A percentile compares a stretch with the other conserved stretches of the same genome.
phyloP scores from a whole-genome alignment of 2,113 vertebrate genomes.

The Bubo blakistoni region DNA sequence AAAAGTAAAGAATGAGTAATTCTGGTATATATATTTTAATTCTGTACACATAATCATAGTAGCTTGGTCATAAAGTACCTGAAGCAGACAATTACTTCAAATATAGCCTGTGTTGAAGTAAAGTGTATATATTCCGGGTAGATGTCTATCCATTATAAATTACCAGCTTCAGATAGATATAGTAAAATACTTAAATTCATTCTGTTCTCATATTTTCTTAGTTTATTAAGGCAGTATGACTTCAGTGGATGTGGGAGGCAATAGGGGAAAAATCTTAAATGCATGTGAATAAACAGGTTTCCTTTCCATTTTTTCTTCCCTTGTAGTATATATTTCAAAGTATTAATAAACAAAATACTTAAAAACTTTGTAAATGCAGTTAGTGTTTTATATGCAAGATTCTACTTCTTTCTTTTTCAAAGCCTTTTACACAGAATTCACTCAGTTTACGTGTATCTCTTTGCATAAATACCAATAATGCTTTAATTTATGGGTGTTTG shows the following conservation, averaged over 20 bases:
- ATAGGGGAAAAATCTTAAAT: neutral
- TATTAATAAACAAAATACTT: neutral
- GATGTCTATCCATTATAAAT: neutral
- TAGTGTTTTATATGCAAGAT: neutral
- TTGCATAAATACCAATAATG: conserved; percentile 59
- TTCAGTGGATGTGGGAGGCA: neutral
- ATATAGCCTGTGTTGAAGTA: neutral
- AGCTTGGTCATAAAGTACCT: neutral
- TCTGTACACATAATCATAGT: neutral
- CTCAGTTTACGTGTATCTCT: neutral
- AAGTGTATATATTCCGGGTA: neutral
- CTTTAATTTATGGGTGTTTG: conserved; percentile 65
- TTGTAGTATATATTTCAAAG: neutral
- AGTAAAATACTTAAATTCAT: neutral
- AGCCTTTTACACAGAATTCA: conserved; percentile 1
- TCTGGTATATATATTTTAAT: neutral
- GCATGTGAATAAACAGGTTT: neutral
- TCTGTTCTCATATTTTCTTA: neutral
- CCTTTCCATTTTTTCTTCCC: neutral
- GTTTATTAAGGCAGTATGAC: neutral
- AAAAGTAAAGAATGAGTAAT: neutral
- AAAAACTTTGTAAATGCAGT: neutral
- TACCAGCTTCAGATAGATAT: neutral
- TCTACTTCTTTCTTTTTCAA: neutral
- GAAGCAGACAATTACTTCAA: neutral